phyloP scores from a whole-genome alignment of 1,140 invertebrate genomes.

The Galendromus occidentalis region DNA sequence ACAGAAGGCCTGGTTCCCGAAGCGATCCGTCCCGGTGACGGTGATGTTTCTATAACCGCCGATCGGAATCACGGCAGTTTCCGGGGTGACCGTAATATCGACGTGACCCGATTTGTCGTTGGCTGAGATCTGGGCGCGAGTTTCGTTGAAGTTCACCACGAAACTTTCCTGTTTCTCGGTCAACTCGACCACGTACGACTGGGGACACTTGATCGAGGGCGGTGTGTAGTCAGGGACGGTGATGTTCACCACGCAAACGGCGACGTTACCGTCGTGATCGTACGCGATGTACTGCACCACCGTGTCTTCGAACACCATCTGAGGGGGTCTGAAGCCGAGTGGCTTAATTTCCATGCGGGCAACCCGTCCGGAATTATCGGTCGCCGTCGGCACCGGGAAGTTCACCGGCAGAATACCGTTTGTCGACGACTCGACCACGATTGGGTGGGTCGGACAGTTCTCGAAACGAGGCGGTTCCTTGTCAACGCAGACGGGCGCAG shows the following conservation, averaged over 20 bases:
- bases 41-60: constrained; percentile 86
- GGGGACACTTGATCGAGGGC: constrained; percentile 75
- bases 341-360: constrained; percentile 75
- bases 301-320: constrained; percentile 68
- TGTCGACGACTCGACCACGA: constrained; percentile 63
- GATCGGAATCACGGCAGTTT: constrained; percentile 63
- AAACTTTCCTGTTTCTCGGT: constrained; percentile 73
- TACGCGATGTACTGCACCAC: constrained; percentile 86
- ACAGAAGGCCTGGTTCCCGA: constrained; percentile 69
- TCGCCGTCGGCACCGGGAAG: constrained; percentile 72
- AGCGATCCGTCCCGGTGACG: constrained; percentile 65
- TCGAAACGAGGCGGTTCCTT: constrained; percentile 88
- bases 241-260: constrained; percentile 87
- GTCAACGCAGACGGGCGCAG: constrained; percentile 81
- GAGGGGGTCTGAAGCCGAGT: constrained; percentile 66
- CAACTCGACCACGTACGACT: constrained; percentile 81
- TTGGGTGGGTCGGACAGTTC: constrained; percentile 78
- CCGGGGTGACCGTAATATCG: constrained; percentile 39
- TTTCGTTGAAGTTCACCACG: constrained; percentile 77
- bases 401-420: constrained; percentile 69
- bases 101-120: constrained; percentile 76
- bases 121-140: constrained; percentile 57
- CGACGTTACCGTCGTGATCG: constrained; percentile 89
- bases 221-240: constrained; percentile 83
- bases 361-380: constrained; percentile 82